Conservation (phyloP, 2,888 invertebrate genomes). For the Campoplex capitator region DNA sequence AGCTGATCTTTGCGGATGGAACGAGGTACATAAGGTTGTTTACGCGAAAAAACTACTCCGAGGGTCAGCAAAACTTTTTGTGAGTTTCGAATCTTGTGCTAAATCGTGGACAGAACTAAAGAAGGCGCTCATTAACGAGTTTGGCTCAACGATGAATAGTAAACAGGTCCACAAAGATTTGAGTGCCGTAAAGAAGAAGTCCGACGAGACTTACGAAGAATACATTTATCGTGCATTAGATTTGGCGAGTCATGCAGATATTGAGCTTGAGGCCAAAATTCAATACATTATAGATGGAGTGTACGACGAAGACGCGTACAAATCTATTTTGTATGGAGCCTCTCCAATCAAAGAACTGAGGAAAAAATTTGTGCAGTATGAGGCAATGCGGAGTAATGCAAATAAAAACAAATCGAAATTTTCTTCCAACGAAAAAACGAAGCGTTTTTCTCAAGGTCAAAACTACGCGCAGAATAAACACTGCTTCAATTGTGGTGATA, state of each 20-base stretch:
- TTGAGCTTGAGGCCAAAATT: conserved; percentile 48
- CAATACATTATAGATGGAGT: conserved; percentile 61
- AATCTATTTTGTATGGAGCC: conserved; percentile 57
- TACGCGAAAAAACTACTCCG: conserved; percentile 65
- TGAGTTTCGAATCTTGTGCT: conserved; percentile 48
- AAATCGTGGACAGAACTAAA: conserved; percentile 64
- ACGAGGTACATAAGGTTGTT: conserved; percentile 61
- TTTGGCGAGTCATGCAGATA: conserved; percentile 61
- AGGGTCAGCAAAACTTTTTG: conserved; percentile 68
- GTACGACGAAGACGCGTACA: conserved; percentile 45
- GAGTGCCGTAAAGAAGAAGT: not conserved
- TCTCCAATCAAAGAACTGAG: not conserved
- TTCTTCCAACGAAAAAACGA: not conserved
- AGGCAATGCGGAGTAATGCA: not conserved
- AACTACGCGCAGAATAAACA: not conserved
- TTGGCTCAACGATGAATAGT: conserved; percentile 59
- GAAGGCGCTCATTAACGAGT: conserved; percentile 55
- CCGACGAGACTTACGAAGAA: conserved; percentile 55
- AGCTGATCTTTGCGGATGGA: conserved; percentile 63
- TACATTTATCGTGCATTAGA: conserved; percentile 64
- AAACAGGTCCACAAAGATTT: conserved; percentile 60
- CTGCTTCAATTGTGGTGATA: too few relatives aligned
- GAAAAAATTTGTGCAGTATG: conserved; percentile 7
- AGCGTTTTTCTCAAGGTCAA: not conserved
- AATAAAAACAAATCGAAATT: not conserved